A percentile compares a stretch with the other conserved stretches of the same genome.
Conservation (phyloP, 2,797 vertebrate genomes). For the Dipus sagitta region DNA sequence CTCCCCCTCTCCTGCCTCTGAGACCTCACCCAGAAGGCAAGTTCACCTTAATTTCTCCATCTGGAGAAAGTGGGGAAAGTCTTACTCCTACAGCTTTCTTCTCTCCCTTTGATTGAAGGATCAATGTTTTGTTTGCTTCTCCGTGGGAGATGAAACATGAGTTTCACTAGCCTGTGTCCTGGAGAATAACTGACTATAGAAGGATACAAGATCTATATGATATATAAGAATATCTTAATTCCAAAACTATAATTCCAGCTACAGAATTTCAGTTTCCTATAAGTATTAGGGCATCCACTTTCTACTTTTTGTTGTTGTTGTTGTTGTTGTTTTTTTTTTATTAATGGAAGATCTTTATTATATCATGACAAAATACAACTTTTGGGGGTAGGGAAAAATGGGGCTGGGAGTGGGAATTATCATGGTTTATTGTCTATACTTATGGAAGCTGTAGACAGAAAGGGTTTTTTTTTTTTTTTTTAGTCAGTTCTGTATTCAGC, state of each 20-base stretch:
- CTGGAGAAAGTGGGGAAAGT: not conserved
- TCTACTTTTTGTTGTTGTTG: constrained; percentile 7
- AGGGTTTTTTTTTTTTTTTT: too few species aligned
- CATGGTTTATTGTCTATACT: too few species aligned
- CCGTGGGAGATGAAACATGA: not conserved
- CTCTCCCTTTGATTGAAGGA: not conserved
- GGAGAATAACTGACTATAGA: not conserved
- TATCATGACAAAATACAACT: too few species aligned
- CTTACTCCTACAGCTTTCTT: not conserved
- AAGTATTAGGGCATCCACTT: not conserved
- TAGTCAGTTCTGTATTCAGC: too few species aligned
- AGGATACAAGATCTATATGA: not conserved
- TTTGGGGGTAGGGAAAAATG: too few species aligned
- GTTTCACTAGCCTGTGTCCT: not conserved
- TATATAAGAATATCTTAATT: constrained; percentile 15
- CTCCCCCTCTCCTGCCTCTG: not conserved
- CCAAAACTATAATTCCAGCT: not conserved
- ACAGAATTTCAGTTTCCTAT: not conserved
- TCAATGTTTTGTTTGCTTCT: constrained; percentile 8
- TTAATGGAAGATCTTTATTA: too few species aligned
- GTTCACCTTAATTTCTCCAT: not conserved
- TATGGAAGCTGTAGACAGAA: too few species aligned
- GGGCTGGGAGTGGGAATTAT: too few species aligned
- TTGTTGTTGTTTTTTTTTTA: too few species aligned
- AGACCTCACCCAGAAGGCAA: not conserved